Base-by-base conservation (phyloP, 2,113 vertebrate species). In the Alligator mississippiensis region DNA sequence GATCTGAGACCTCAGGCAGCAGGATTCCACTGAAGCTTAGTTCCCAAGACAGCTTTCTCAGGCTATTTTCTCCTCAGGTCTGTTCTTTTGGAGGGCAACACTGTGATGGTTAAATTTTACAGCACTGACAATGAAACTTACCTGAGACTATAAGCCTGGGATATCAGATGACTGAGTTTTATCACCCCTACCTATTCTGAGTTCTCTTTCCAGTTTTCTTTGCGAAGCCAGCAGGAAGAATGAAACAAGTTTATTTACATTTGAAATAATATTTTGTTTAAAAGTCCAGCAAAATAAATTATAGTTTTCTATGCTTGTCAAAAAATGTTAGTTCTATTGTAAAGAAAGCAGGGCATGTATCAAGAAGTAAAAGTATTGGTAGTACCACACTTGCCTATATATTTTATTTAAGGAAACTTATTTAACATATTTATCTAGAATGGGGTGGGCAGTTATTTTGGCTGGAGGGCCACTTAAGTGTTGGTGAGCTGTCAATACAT, bases 41-140 rank as follows among this genome's bases (percentile, higher is more conserved):
- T 15, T 90, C 78, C 11, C 0, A 1, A 57, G 72, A 86, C 78
- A 82, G 9, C 55, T 92, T 25, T 82, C 81, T 76, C 25, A 24
- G 28, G 47, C 80, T 86, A 87, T 89, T 91, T 93, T 90, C 86
- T 82, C 30, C 86, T 77, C 88, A 94, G 80, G 22, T 18, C 38
- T 62, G 61, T 34, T 30, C 60, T 84, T 79, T 80, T 64, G 55
- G 80, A 82, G 83, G 12, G 76, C 59, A 47, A 84, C 75, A 28
- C 12, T 61, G 15, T 63, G 76, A 80, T 38, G 81, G 38, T 30
- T 92, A 90, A 38, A 92, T 80, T 94, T 91, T 86, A 86, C 25
- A 90, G 88, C 25, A 75, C 0, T 55, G 25, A 61, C 76, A 92
- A 8, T n/a, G 61, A 93, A 75, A 3, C 11, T 84, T 96, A 74